Percentiles rank a stretch among this genome's conserved stretches.
Conservation (phyloP, 2,113 vertebrate species). For the Ageneiosus marmoratus region DNA sequence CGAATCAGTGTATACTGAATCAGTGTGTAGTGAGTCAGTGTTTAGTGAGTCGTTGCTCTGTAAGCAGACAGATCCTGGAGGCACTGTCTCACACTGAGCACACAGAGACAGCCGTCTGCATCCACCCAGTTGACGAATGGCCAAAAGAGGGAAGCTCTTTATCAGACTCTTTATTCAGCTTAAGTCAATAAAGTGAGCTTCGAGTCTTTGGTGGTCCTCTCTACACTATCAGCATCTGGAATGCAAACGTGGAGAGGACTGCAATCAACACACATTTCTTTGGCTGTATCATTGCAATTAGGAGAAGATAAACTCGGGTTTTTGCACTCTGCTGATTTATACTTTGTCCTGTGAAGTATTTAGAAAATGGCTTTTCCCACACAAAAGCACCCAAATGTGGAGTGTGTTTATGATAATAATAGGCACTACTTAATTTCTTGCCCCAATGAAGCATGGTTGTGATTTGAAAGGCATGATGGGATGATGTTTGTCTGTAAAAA, state of each 20-base stretch:
- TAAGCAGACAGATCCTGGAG: constrained; percentile 22
- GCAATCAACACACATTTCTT: constrained; percentile 57
- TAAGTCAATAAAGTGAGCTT: constrained; percentile 66
- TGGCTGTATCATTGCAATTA: constrained; percentile 71
- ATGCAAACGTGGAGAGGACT: constrained; percentile 62
- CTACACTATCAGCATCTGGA: constrained; percentile 73
- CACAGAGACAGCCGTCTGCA: constrained; percentile 36
- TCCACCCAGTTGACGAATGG: constrained; percentile 57
- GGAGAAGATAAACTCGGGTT: constrained; percentile 70
- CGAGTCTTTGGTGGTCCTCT: constrained; percentile 74
- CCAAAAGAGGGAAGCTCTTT: constrained; percentile 65
- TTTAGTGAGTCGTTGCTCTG: not conserved
- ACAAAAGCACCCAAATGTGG: constrained; percentile 66
- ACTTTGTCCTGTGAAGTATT: constrained; percentile 69
- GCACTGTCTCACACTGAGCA: constrained; percentile 14
- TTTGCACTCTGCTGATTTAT: constrained; percentile 68
- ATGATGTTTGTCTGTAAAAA: constrained; percentile 57
- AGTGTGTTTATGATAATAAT: constrained; percentile 71
- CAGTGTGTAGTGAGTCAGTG: constrained; percentile 1
- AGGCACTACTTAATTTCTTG: constrained; percentile 66
- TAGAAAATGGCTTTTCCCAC: constrained; percentile 72
- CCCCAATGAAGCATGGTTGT: constrained; percentile 56
- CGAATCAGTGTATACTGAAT: constrained; percentile 9
- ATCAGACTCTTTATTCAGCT: constrained; percentile 68
- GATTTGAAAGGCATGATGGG: constrained; percentile 15